Evolutionary conservation across 2,113 vertebrate species (phyloP), one percentile per base, ranked within the genome.

Genomic region (Marmota flaviventris): DNA sequence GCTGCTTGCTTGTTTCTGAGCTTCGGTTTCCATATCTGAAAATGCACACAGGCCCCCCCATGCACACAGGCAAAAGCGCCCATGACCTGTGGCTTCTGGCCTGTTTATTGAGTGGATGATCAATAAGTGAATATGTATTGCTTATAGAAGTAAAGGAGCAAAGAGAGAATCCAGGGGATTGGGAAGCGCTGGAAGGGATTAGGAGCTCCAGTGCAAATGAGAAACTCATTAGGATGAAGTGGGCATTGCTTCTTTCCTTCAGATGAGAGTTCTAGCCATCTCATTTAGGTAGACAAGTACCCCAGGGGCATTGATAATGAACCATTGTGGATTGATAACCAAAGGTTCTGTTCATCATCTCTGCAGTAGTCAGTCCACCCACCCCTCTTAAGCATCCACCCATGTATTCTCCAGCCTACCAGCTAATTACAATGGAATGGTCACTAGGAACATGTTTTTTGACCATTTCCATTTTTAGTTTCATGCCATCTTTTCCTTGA

Each of bases 41-140:
- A 61, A 76, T 29, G 25, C 63, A 65, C 61, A 63, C 61, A 27
- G 22, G 8, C 25, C 63, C 24, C 24, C 63, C 24, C 63, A 29
- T 25, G 14, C 18, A 51, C n/a, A 9, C 42, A 42, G 78, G 69
- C 73, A 39, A 58, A 51, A 17, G 45, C 53, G 45, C 45, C 37
- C 63, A 13, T 34, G 56, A 17, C 87, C 34, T 29, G 34, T 17
- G 25, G 7, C 18, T 20, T 51, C 0, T 29, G 42, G 7, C 2
- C 51, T 53, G 4, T 53, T 53, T 53, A 53, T 53, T 53, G 51
- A 53, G 39, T 13, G 8, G 63, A 0, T n/a, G 25, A 37, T 18
- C 37, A 9, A 4, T 2, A 18, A 25, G 16, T 2, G 8, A 8
- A 14, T 24, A 14, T 5, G n/a, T 27, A 1, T 3, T n/a, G 45